Evolutionary conservation across 2,113 vertebrate genomes (phyloP).

Genomic region (Arenaria interpres): DNA sequence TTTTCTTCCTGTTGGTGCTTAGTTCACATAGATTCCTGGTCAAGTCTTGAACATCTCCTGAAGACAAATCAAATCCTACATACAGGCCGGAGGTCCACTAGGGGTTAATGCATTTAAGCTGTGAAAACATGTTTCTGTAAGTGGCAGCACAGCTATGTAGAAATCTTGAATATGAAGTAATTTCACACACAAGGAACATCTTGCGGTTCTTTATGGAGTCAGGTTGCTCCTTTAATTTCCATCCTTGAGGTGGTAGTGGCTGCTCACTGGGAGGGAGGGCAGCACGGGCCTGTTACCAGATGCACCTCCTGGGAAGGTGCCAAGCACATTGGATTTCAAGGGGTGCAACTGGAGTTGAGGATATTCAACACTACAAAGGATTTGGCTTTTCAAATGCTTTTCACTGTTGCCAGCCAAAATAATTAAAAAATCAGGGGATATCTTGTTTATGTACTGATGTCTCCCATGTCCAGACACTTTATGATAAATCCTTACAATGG

Average conservation of each 20-base stretch:
- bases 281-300: not conserved
- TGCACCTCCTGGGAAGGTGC: not conserved
- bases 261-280: not conserved
- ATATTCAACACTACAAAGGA: not conserved
- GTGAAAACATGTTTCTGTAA: slow-evolving; percentile 47
- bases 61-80: not conserved
- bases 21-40: not conserved
- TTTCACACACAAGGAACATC: not conserved
- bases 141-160: not conserved
- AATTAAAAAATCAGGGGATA: not conserved
- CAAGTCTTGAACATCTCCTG: not conserved
- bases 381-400: not conserved
- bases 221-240: slow-evolving; percentile 35
- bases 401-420: not conserved
- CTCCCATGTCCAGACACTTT: not conserved
- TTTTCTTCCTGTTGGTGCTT: not conserved
- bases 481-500: not conserved
- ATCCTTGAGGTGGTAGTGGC: not conserved
- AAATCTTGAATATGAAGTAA: slow-evolving; percentile 34
- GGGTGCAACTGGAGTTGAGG: not conserved
- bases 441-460: not conserved
- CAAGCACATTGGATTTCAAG: not conserved
- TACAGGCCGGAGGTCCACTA: not conserved
- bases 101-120: slow-evolving; percentile 36
- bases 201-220: not conserved